Conservation (phyloP, 2,113 vertebrate genomes). For the Capricornis sumatraensis region DNA sequence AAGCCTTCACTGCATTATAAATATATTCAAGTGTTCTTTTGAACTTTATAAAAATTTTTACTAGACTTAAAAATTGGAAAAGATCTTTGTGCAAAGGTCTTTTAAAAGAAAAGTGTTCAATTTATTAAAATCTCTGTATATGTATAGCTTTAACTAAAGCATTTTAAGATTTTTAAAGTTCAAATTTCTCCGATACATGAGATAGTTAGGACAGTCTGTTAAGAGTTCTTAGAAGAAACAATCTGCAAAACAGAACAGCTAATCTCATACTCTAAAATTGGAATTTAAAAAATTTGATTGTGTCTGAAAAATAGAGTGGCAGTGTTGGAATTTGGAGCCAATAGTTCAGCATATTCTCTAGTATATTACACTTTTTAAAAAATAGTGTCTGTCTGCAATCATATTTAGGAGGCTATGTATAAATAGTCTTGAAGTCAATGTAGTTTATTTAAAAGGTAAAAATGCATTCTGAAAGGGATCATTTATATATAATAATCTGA, state of each 20-base stretch:
- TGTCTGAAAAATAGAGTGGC: neutral
- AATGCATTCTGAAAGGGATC: neutral
- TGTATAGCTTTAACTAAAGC: neutral
- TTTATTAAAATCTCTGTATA: neutral
- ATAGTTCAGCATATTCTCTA: slow-evolving; percentile 14
- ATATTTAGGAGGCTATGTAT: neutral
- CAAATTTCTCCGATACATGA: neutral
- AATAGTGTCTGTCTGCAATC: neutral
- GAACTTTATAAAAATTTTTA: slow-evolving; percentile 16
- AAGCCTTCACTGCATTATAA: slow-evolving; percentile 42
- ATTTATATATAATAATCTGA: slow-evolving; percentile 23
- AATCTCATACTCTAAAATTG: slow-evolving; percentile 5
- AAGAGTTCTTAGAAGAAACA: neutral
- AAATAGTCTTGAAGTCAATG: neutral
- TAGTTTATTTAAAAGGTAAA: slow-evolving; percentile 47
- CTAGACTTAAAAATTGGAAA: slow-evolving; percentile 16
- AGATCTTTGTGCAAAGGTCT: neutral
- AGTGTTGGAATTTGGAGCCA: slow-evolving; percentile 21
- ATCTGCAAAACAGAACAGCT: neutral
- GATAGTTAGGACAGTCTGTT: slow-evolving; percentile 10
- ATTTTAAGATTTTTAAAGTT: neutral
- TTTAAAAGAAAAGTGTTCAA: slow-evolving; percentile 3
- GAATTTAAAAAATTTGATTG: slow-evolving; percentile 9
- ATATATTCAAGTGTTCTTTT: slow-evolving; percentile 37
- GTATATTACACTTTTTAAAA: neutral